Conservation (phyloP, 2,888 invertebrate genomes). For the Homarus gammarus region DNA sequence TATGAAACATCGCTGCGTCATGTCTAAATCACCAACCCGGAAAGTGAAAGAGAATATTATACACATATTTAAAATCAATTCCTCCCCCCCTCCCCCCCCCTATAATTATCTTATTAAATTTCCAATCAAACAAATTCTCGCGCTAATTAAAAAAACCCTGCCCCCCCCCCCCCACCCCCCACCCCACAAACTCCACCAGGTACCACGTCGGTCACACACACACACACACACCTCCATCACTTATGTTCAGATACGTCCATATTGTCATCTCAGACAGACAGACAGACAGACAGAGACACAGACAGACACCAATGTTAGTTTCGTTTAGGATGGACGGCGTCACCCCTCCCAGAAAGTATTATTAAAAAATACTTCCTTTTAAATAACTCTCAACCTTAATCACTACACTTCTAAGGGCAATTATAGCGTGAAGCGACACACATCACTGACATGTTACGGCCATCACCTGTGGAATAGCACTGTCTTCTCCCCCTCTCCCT, state of each 20-base stretch:
- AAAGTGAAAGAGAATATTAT: too few relatives aligned
- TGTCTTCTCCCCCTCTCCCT: slow-evolving; percentile 78
- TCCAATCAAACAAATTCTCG: slow-evolving; percentile 4
- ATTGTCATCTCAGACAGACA: background rate
- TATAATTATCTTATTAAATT: background rate
- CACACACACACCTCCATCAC: background rate
- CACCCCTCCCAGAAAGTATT: too few relatives aligned
- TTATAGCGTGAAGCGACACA: background rate
- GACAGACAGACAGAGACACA: slow-evolving; percentile 20
- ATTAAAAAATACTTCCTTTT: background rate
- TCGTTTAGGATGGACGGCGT: background rate
- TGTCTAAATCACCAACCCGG: too few relatives aligned
- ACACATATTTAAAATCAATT: slow-evolving; percentile 6
- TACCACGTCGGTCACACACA: too few relatives aligned
- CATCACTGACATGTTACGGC: too few relatives aligned
- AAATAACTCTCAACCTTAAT: background rate
- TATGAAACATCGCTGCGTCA: too few relatives aligned
- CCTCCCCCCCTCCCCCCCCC: too few relatives aligned
- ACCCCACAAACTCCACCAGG: background rate
- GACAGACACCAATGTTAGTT: slow-evolving; percentile 8
- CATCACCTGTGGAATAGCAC: too few relatives aligned
- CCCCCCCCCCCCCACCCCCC: background rate
- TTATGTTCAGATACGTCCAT: background rate
- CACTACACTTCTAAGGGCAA: background rate
- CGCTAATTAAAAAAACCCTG: slow-evolving; percentile 8